Evolutionary conservation across 2,888 invertebrate genomes (phyloP).

Genomic region (Andrena chrysosceles): DNA sequence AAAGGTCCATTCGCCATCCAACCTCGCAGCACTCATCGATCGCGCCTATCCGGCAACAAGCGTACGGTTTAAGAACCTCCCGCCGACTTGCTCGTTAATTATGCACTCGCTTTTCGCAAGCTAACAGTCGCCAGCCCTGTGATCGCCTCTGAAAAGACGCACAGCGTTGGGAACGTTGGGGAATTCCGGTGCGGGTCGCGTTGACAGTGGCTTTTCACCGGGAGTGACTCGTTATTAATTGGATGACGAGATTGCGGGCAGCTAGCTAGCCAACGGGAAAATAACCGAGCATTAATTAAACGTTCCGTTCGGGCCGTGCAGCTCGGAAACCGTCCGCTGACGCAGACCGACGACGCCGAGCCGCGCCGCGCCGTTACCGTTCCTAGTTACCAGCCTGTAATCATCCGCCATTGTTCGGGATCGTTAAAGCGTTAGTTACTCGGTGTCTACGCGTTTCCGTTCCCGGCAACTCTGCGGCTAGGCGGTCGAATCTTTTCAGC

Average conservation of each 20-base stretch:
- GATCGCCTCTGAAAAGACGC: neutral
- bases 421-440: conserved; percentile 43
- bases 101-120: neutral
- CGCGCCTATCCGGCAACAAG: neutral
- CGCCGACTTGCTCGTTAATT: neutral
- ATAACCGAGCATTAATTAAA: conserved; percentile 62
- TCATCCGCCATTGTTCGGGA: conserved; percentile 57
- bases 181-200: neutral
- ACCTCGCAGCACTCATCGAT: too few relatives aligned
- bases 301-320: conserved; percentile 17
- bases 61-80: neutral
- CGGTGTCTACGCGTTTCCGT: conserved; percentile 27
- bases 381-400: conserved; percentile 50
- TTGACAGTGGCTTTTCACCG: conserved; percentile 15
- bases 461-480: conserved; percentile 1
- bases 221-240: conserved; percentile 44
- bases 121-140: neutral
- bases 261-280: conserved; percentile 45
- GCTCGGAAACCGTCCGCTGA: conserved; percentile 28
- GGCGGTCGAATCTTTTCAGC: conserved; percentile 38
- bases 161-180: neutral
- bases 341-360: conserved; percentile 2
- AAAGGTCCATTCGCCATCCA: neutral
- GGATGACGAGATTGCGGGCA: conserved; percentile 45
- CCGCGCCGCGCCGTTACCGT: conserved; percentile 22